Evolutionary conservation across 1,140 invertebrate genomes (phyloP).

Genomic region (Euglossa dilemma): DNA sequence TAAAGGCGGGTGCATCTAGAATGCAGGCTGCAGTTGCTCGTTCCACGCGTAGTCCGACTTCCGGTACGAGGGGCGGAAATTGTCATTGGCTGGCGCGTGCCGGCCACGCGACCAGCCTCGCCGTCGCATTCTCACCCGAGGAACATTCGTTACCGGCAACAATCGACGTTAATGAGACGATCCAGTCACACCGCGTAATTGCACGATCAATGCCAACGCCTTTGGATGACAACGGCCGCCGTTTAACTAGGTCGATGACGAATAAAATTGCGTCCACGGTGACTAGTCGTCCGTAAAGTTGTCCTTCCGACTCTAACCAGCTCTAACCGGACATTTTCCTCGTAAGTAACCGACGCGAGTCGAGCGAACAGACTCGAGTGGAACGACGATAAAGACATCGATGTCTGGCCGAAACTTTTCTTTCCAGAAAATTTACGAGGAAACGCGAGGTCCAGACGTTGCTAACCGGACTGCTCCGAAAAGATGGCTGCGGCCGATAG

Average conservation of each 20-base stretch:
- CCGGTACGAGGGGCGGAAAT: conserved; percentile 74
- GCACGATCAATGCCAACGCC: conserved; percentile 49
- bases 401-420: no score
- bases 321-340: background rate
- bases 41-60: conserved; percentile 60
- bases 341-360: no score
- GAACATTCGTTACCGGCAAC: conserved; percentile 41
- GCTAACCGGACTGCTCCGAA: background rate
- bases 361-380: no score
- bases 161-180: conserved; percentile 69
- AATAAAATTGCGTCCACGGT: background rate
- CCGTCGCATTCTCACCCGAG: conserved; percentile 34
- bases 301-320: background rate
- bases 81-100: conserved; percentile 74
- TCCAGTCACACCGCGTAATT: conserved; percentile 55
- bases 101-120: conserved; percentile 74
- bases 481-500: no score
- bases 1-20: conserved; percentile 60
- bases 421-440: no score
- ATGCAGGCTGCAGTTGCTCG: conserved; percentile 59
- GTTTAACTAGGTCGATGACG: background rate
- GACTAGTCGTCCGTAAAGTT: conserved; percentile 23
- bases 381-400: no score
- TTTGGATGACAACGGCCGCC: background rate
- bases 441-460: no score